phyloP scores from a whole-genome alignment of 2,888 invertebrate genomes.

The Cryptus armator region DNA sequence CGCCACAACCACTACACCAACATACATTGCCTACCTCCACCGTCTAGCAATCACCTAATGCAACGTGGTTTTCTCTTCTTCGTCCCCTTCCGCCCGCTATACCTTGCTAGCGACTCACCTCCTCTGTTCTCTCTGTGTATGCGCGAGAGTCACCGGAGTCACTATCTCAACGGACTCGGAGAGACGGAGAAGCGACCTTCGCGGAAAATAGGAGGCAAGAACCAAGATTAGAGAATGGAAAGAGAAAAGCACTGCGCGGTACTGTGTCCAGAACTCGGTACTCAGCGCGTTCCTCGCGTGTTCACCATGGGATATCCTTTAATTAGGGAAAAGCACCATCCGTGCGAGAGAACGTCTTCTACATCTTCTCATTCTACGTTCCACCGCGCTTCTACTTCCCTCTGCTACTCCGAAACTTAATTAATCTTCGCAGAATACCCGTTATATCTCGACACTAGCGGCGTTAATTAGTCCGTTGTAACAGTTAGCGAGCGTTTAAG shows the following conservation, averaged over 20 bases:
- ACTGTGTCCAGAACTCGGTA: slow-evolving; percentile 10
- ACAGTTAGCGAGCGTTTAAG: slow-evolving; percentile 38
- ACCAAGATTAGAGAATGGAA: slow-evolving; percentile 47
- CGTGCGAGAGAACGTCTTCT: slow-evolving; percentile 49
- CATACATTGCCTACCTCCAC: slow-evolving; percentile 19
- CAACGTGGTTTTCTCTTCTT: slow-evolving; percentile 66
- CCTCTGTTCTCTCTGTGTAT: slow-evolving; percentile 1
- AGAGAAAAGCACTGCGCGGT: slow-evolving; percentile 35
- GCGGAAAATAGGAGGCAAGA: slow-evolving; percentile 37
- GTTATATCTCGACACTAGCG: slow-evolving; percentile 49
- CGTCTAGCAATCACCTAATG: slow-evolving; percentile 81
- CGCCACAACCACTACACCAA: slow-evolving; percentile 26
- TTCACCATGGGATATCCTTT: slow-evolving; percentile 55
- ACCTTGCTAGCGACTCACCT: slow-evolving; percentile 40
- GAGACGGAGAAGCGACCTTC: slow-evolving; percentile 37
- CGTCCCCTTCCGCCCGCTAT: slow-evolving; percentile 18
- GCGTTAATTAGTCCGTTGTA: slow-evolving; percentile 58
- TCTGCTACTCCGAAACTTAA: slow-evolving; percentile 48
- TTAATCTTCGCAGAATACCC: slow-evolving; percentile 56
- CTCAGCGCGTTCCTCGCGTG: slow-evolving; percentile 9
- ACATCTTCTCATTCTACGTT: slow-evolving; percentile 31
- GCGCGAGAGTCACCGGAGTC: slow-evolving; percentile 47
- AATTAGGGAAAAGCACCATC: slow-evolving; percentile 63
- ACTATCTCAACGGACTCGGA: slow-evolving; percentile 54
- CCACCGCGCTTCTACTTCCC: slow-evolving; percentile 7